Percentiles rank a stretch among this genome's conserved stretches.
These are phyloP conservation scores for Uropsilus gracilis DNA, from an alignment of 2,113 vertebrate genomes.

Conservation along the genomic window DNA sequence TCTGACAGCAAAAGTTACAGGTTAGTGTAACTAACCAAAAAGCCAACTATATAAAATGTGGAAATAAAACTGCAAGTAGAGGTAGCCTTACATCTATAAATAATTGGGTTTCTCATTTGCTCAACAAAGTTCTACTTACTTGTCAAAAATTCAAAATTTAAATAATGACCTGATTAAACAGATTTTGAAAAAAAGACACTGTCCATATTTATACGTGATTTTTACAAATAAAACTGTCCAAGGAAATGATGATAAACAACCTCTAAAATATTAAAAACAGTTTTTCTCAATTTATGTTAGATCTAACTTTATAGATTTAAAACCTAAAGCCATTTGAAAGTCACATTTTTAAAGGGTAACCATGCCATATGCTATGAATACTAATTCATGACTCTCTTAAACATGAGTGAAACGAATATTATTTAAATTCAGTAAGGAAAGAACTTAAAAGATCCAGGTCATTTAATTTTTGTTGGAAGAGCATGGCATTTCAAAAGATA, in stretches of 20 bases:
- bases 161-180: slow-evolving; percentile 86
- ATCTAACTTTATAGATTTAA: slow-evolving; percentile 53
- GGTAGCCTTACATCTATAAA: not conserved
- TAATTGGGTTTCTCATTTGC: not conserved
- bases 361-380: slow-evolving; percentile 55
- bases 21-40: not conserved
- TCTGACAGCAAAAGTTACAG: not conserved
- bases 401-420: slow-evolving; percentile 53
- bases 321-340: slow-evolving; percentile 57
- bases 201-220: slow-evolving; percentile 80
- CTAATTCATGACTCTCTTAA: slow-evolving; percentile 50
- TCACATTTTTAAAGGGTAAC: slow-evolving; percentile 64
- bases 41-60: not conserved
- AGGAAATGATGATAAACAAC: slow-evolving; percentile 91
- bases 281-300: slow-evolving; percentile 59
- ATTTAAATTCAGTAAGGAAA: slow-evolving; percentile 49
- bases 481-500: slow-evolving; percentile 52
- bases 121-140: not conserved
- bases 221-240: slow-evolving; percentile 87
- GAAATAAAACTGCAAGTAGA: not conserved
- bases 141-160: slow-evolving; percentile 34
- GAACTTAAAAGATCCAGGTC: slow-evolving; percentile 11
- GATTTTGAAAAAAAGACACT: slow-evolving; percentile 87
- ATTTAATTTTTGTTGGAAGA: slow-evolving; percentile 26
- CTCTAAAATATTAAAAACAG: slow-evolving; percentile 71